phyloP scores from a whole-genome alignment of 2,888 invertebrate genomes.

The Eupeodes latifasciatus region DNA sequence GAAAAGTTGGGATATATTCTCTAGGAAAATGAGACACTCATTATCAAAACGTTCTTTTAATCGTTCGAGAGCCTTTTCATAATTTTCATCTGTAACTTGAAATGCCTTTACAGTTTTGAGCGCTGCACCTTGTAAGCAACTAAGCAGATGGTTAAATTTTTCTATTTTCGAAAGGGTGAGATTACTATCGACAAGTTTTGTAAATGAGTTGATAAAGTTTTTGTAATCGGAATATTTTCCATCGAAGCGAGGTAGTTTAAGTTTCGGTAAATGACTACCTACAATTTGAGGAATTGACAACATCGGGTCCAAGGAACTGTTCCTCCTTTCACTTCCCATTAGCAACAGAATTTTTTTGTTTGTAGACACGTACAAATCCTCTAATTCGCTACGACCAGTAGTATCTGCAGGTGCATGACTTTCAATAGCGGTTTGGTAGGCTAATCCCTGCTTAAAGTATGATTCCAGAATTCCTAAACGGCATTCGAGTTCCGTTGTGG shows the following conservation, averaged over 20 bases:
- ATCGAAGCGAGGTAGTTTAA: not conserved
- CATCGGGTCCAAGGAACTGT: too few relatives aligned
- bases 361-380: too few relatives aligned
- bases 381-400: too few relatives aligned
- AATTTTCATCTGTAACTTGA: slow-evolving; percentile 45
- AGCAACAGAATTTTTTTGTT: too few relatives aligned
- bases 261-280: too few relatives aligned
- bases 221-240: slow-evolving; percentile 58
- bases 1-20: slow-evolving; percentile 37
- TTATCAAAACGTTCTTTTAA: slow-evolving; percentile 44
- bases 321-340: too few relatives aligned
- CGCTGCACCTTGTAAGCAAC: slow-evolving; percentile 36
- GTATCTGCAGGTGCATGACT: too few relatives aligned
- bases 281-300: too few relatives aligned
- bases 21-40: slow-evolving; percentile 35
- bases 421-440: too few relatives aligned
- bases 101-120: slow-evolving; percentile 35
- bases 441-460: too few relatives aligned
- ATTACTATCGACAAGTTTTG: slow-evolving; percentile 45
- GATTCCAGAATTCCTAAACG: too few relatives aligned
- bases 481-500: too few relatives aligned
- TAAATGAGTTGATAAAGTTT: slow-evolving; percentile 50
- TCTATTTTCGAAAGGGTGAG: slow-evolving; percentile 41
- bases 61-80: slow-evolving; percentile 11
- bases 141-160: slow-evolving; percentile 56